Base-by-base conservation (phyloP, 2,888 invertebrate species). In the Exocentrus adspersus region DNA sequence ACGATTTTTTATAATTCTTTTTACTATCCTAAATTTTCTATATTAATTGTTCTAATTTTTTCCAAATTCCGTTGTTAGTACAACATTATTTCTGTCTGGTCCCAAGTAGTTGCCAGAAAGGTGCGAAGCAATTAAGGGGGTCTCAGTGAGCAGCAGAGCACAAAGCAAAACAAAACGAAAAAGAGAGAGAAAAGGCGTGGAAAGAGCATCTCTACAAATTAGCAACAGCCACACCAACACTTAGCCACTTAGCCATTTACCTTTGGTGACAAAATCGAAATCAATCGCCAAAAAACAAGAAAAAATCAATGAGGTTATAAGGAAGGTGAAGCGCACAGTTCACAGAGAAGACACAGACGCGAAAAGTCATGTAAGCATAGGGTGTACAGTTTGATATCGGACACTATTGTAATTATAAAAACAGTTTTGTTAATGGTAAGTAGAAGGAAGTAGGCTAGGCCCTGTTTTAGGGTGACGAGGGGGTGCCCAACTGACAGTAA, bases 401-500 rank as follows among this genome's bases (percentile, higher is more conserved):
- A 64, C 68, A 65, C 63, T 64, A 61, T n/a, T n/a, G n/a, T 57
- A 59, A 65, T 65, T 65, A 58, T 59, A 69, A 69, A 64, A 68
- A 68, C 65, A 64, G 65, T 65, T 66, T n/a, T 65, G 45, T 69
- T 61, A 57, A 61, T n/a, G n/a, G n/a, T 59, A 50, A 45, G 56
- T 65, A 60, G 69, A 70, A 69, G 65, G 62, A 60, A 71, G 71
- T 71, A 71, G 71, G 67, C 69, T 66, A 66, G 66, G 69, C 69
- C 69, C 66, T 64, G 69, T 65, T 69, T 62, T 53, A 67, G 69
- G 69, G 67, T 61, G 62, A 72, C 72, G 73, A 72, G 69, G 72
- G 54, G 73, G 75, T 70, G 75, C 72, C 74, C 73, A 73, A 76
- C 76, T 76, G 76, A 69, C 74, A 72, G 72, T 71, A 68, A 72